These are phyloP conservation scores for Glaucopsyche alexis DNA, from an alignment of 2,888 invertebrate species.

Conservation along the genomic window DNA sequence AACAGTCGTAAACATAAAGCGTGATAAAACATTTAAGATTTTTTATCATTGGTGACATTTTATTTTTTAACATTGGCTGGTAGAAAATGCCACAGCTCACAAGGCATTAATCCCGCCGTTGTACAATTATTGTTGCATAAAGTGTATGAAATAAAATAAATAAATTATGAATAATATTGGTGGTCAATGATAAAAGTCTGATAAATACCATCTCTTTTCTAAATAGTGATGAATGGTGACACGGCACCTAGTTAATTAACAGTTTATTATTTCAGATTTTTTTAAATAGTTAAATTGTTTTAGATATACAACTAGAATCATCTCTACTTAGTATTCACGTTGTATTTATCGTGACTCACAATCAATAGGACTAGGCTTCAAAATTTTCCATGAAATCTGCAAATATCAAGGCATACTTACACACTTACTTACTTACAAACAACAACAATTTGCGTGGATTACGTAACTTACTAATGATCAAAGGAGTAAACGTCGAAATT, in stretches of 20 bases:
- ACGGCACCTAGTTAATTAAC: no score
- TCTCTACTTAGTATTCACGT: no score
- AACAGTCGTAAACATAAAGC: background rate
- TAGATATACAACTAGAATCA: no score
- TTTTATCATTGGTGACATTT: no score
- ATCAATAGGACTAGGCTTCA: background rate
- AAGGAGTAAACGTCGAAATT: conserved; percentile 14
- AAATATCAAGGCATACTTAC: background rate
- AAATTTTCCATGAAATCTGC: background rate
- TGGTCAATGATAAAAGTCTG: background rate
- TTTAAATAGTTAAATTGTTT: no score
- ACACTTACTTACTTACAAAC: no score
- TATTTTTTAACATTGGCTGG: no score
- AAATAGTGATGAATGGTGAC: background rate
- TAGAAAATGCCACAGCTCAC: no score
- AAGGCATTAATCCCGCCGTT: no score
- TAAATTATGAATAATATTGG: background rate
- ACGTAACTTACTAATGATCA: conserved; percentile 1
- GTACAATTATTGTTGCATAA: no score
- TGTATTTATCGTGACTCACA: background rate
- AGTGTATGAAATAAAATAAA: no score
- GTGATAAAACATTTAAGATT: background rate
- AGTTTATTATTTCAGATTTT: no score
- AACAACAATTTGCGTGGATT: background rate
- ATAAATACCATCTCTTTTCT: background rate